These are phyloP conservation scores for Pyrgus malvae DNA, from an alignment of 2,888 invertebrate genomes.

Conservation along the genomic window DNA sequence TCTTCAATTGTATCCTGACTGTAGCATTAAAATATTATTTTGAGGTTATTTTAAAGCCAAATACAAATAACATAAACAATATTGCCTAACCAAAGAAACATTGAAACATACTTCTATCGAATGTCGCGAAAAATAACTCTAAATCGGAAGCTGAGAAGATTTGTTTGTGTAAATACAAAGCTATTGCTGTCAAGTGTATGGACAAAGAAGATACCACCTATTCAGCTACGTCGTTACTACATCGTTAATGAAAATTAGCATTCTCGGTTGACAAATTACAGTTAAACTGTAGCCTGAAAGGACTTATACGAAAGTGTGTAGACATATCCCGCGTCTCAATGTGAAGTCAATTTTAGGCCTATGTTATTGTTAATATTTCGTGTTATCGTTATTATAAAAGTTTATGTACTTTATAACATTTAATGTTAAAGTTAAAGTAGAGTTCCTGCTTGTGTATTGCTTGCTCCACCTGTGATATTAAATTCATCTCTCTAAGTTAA, in stretches of 20 bases:
- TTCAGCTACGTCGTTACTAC: conserved; percentile 53
- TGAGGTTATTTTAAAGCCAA: conserved; percentile 66
- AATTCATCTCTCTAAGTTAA: conserved; percentile 53
- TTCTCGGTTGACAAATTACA: conserved; percentile 52
- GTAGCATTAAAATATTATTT: conserved; percentile 77
- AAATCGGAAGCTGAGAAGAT: conserved; percentile 74
- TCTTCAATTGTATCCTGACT: conserved; percentile 69
- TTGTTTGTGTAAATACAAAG: conserved; percentile 81
- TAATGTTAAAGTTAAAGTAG: conserved; percentile 56
- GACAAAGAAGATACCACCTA: conserved; percentile 74
- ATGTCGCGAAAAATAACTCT: conserved; percentile 77
- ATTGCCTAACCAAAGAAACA: conserved; percentile 47
- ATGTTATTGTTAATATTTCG: conserved; percentile 47
- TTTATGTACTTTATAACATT: conserved; percentile 32
- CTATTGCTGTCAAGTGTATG: conserved; percentile 78
- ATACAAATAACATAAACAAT: conserved; percentile 55
- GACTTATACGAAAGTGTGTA: conserved; percentile 56
- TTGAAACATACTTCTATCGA: conserved; percentile 60
- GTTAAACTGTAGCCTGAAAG: conserved; percentile 49
- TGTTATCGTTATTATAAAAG: conserved; percentile 44
- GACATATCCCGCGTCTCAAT: conserved; percentile 63
- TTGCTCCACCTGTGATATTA: conserved; percentile 77
- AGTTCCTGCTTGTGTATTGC: conserved; percentile 78
- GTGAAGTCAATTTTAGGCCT: conserved; percentile 73
- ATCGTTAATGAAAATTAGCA: conserved; percentile 52